These are phyloP conservation scores for Phocoena phocoena DNA, from an alignment of 2,113 vertebrate genomes.

Conservation along the genomic window DNA sequence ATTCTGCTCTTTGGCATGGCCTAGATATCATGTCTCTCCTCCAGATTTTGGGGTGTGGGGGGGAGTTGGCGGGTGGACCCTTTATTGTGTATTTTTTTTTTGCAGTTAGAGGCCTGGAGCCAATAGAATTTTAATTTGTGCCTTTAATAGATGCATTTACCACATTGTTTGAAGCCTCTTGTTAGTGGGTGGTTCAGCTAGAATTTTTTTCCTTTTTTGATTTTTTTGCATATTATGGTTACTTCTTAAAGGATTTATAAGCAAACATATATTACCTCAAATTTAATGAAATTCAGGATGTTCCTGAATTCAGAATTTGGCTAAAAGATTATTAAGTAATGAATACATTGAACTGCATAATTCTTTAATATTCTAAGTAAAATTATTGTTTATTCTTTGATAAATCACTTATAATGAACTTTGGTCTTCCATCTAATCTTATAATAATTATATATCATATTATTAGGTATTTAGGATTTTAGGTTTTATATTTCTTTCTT, in stretches of 20 bases:
- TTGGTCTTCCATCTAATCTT: background rate
- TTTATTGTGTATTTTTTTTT: background rate
- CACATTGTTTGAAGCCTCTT: background rate
- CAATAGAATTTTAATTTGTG: background rate
- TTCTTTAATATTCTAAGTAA: constrained; percentile 32
- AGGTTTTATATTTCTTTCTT: background rate
- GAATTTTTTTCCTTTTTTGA: background rate
- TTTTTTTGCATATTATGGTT: background rate
- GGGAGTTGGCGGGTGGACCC: background rate
- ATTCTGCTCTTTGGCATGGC: background rate
- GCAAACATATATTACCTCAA: background rate
- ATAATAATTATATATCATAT: background rate
- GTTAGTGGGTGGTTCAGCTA: background rate
- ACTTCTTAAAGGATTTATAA: background rate
- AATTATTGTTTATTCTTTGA: background rate
- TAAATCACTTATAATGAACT: background rate
- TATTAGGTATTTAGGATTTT: background rate
- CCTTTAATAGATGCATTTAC: background rate
- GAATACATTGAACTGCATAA: background rate
- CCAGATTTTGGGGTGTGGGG: background rate
- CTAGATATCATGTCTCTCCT: background rate
- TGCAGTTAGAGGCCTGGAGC: background rate
- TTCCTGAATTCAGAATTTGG: background rate
- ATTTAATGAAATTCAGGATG: background rate
- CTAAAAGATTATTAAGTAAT: background rate